Percentiles rank a stretch among this genome's conserved stretches.
Conservation (phyloP, 2,888 invertebrate genomes). For the Ariolimax columbianus region DNA sequence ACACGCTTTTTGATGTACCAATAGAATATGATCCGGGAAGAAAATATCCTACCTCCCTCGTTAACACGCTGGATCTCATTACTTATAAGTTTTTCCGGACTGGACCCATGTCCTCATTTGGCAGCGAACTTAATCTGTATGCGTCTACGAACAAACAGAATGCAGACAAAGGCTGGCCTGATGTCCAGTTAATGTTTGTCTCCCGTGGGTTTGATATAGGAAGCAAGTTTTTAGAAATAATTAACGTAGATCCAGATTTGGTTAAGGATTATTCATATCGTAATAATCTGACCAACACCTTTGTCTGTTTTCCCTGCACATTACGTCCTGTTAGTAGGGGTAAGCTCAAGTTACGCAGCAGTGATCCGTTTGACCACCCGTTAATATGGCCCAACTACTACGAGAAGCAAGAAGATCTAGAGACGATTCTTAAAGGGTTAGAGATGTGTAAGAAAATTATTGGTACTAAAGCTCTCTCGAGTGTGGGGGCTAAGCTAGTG, state of each 20-base stretch:
- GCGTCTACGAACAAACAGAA: background rate
- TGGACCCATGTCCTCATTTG: background rate
- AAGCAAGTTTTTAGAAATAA: background rate
- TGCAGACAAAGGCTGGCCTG: slow-evolving; percentile 23
- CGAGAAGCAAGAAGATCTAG: slow-evolving; percentile 82
- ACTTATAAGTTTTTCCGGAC: slow-evolving; percentile 8
- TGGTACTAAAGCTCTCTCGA: slow-evolving; percentile 8
- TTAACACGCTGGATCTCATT: background rate
- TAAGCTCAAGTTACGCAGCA: slow-evolving; percentile 85
- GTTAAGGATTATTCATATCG: background rate
- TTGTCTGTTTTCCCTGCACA: slow-evolving; percentile 48
- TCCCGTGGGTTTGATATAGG: background rate
- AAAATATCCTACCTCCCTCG: background rate
- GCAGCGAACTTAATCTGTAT: background rate
- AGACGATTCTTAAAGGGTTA: slow-evolving; percentile 52
- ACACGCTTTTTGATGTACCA: background rate
- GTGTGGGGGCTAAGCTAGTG: slow-evolving; percentile 12
- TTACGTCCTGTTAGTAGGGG: slow-evolving; percentile 86
- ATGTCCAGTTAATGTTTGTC: slow-evolving; percentile 8
- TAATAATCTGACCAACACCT: slow-evolving; percentile 65
- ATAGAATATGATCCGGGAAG: background rate
- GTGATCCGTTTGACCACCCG: slow-evolving; percentile 88
- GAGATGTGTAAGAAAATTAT: slow-evolving; percentile 41
- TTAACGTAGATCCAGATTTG: slow-evolving; percentile 12
- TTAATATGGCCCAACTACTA: slow-evolving; percentile 94